Evolutionary conservation across 2,888 invertebrate genomes (phyloP), one percentile per base, ranked within the genome.

Genomic region (Drosophila prostipennis): DNA sequence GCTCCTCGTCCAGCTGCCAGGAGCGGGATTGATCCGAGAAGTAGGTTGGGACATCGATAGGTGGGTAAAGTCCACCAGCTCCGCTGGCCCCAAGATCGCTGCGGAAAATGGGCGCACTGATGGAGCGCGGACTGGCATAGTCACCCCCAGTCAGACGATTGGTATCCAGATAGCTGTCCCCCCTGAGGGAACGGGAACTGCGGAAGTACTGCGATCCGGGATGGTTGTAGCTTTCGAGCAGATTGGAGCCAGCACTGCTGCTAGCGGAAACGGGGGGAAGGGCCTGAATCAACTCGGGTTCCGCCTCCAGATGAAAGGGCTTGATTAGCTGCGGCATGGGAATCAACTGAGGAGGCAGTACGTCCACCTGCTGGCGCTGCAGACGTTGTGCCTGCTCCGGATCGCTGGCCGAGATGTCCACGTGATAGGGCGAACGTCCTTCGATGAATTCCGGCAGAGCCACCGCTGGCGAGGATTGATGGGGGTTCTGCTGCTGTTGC

Each of bases 391-490:
- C 71, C 56, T 72, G 79, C 52, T 84, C 79, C n/a, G 87, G 87
- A 11, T 90, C 90, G 11, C 79, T 81, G 45, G 82, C 85, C 7
- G 89, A 88, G 68, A 95, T 95, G 83, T 95, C 95, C 23, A 95
- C 95, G 60, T 93, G 94, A 78, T 95, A 95, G 3, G 95, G 95
- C 6, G 94, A 94, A 79, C 93, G 94, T 0, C 95, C 95, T 89
- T 95, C 95, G 65, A 95, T 94, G 72, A 94, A 95, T 51, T 94
- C 92, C 0, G 87, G 82, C 14, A 81, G 60, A 5, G 46, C 39
- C 29, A 45, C 19, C n/a, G 37, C 48, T 11, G 70, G 29, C 29
- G 74, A 46, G 26, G 56, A n/a, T 23, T 60, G 76, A 3, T 79
- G 80, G 2, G 74, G 74, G 6, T 70, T 65, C 14, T 67, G 67